A percentile compares a stretch with the other conserved stretches of the same genome.
Conservation (phyloP, 2,797 vertebrate species). For the Lacerta agilis region DNA sequence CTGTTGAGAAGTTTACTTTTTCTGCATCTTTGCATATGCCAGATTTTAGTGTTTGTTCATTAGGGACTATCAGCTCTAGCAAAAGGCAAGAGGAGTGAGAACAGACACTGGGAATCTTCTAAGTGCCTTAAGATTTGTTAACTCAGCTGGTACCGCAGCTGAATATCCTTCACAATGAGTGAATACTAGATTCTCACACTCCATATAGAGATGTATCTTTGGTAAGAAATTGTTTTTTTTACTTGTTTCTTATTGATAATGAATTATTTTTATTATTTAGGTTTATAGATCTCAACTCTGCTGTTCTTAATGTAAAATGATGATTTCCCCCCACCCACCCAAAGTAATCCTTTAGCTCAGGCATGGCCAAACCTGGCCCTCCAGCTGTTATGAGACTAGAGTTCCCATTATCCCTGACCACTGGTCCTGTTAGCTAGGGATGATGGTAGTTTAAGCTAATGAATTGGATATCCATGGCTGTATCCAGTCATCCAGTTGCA, state of each 20-base stretch:
- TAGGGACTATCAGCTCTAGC: neutral
- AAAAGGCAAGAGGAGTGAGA: neutral
- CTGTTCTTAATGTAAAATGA: neutral
- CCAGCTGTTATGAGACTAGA: no score
- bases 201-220: no score
- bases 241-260: neutral
- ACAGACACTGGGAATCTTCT: neutral
- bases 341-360: neutral
- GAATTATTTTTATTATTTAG: neutral
- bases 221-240: no score
- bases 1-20: constrained; percentile 30
- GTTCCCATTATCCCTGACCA: no score
- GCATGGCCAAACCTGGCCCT: no score
- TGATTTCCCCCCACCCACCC: neutral
- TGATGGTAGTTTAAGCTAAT: no score
- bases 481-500: neutral
- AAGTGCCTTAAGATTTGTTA: neutral
- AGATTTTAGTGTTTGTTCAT: neutral
- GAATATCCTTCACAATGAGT: neutral
- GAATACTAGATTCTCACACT: neutral
- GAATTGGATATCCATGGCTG: no score
- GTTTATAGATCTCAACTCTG: neutral
- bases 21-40: neutral
- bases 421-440: no score
- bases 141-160: neutral